Evolutionary conservation across 2,888 invertebrate species (phyloP).

Genomic region (Standfussiana lucernea): DNA sequence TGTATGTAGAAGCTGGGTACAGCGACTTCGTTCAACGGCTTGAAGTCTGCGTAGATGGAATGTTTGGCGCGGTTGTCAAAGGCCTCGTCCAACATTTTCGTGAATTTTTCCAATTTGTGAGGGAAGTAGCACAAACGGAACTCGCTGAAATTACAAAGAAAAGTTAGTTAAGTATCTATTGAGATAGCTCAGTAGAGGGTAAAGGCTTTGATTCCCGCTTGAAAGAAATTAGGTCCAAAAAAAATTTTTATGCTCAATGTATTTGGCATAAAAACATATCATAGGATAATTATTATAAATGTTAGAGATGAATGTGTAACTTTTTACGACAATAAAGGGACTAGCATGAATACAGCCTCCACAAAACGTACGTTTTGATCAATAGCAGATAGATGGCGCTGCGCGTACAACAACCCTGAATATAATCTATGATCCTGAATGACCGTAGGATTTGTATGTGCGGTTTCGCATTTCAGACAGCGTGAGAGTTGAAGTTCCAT

Average conservation of each 20-base stretch:
- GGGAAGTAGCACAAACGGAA: slow-evolving; percentile 97
- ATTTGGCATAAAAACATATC: not conserved
- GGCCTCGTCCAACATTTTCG: slow-evolving; percentile 92
- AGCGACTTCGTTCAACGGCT: slow-evolving; percentile 91
- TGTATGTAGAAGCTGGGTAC: slow-evolving; percentile 96
- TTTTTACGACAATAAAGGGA: not conserved
- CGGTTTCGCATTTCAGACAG: not conserved
- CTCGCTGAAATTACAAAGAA: slow-evolving; percentile 89
- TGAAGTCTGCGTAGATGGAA: slow-evolving; percentile 95
- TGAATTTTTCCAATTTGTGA: slow-evolving; percentile 94
- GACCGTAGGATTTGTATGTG: not conserved
- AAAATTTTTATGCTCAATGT: not conserved
- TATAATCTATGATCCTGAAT: not conserved
- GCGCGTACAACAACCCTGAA: not conserved
- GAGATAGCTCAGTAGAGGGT: not conserved
- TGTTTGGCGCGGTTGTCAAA: slow-evolving; percentile 93
- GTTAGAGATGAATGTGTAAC: not conserved
- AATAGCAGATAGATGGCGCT: slow-evolving; percentile 6
- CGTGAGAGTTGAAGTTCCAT: not conserved
- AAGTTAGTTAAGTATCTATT: not conserved
- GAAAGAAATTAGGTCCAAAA: not conserved
- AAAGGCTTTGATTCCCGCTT: not conserved
- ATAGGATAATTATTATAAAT: not conserved
- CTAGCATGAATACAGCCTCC: not conserved
- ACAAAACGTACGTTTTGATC: not conserved